A percentile compares a stretch with the other conserved stretches of the same genome.
Conservation (phyloP, 2,797 vertebrate genomes). For the Enteromius afrohamiltoni region DNA sequence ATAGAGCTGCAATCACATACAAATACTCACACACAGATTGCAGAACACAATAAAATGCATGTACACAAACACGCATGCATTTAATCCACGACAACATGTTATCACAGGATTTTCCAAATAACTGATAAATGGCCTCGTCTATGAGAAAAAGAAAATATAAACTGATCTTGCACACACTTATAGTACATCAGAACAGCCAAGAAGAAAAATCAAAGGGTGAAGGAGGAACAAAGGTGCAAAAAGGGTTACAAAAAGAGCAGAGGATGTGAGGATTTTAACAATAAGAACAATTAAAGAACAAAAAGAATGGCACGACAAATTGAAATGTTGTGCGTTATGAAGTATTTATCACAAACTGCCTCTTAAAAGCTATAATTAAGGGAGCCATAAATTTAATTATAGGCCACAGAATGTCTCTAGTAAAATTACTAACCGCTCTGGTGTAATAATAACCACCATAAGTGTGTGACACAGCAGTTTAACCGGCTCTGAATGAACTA, state of each 20-base stretch:
- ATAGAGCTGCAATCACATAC: constrained; percentile 40
- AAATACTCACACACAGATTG: constrained; percentile 27
- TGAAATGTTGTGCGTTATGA: constrained; percentile 5
- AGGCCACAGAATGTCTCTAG: constrained; percentile 29
- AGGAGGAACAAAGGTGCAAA: constrained; percentile 1
- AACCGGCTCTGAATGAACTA: constrained; percentile 7
- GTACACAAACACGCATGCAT: constrained; percentile 31
- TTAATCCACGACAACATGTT: constrained; percentile 25
- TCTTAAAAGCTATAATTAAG: constrained; percentile 29
- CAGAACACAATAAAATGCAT: not conserved
- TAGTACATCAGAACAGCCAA: constrained; percentile 5
- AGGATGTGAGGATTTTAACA: not conserved
- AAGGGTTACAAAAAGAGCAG: not conserved
- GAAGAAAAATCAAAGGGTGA: constrained; percentile 43
- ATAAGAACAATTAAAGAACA: constrained; percentile 16
- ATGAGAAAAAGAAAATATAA: constrained; percentile 24
- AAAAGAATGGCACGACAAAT: not conserved
- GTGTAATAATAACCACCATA: constrained; percentile 23
- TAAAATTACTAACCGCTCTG: not conserved
- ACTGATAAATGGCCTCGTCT: constrained; percentile 31
- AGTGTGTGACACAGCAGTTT: constrained; percentile 22
- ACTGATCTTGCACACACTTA: constrained; percentile 25
- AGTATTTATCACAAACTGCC: constrained; percentile 25
- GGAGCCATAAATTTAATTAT: constrained; percentile 20
- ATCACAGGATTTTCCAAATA: constrained; percentile 41